Evolutionary conservation across 2,888 invertebrate genomes (phyloP).

Genomic region (Tuberolachnus salignus): DNA sequence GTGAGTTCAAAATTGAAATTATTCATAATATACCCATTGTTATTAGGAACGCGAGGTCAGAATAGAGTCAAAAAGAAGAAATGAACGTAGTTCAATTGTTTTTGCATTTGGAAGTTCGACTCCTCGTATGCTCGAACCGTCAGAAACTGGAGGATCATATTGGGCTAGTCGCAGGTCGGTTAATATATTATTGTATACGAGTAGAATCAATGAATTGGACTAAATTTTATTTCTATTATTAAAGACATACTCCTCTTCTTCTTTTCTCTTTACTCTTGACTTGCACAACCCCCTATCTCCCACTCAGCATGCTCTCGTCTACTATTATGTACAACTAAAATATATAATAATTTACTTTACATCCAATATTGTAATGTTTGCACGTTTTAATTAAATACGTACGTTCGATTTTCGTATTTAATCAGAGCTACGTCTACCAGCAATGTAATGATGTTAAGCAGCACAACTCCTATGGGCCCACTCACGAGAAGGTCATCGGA

Average conservation of each 20-base stretch:
- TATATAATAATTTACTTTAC: no score
- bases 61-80: constrained; percentile 78
- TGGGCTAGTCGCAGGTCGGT: constrained; percentile 87
- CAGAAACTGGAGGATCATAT: constrained; percentile 76
- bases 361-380: constrained; percentile 13
- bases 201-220: background rate
- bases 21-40: background rate
- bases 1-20: background rate
- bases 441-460: constrained; percentile 78
- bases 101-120: constrained; percentile 93
- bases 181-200: no score
- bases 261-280: background rate
- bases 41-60: constrained; percentile 76
- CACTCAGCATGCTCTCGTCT: no score
- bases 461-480: constrained; percentile 67
- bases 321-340: no score
- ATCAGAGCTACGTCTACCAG: constrained; percentile 84
- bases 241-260: no score
- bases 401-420: background rate
- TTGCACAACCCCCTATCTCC: no score
- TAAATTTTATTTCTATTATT: background rate
- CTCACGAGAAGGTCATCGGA: constrained; percentile 85
- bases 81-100: constrained; percentile 75
- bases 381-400: constrained; percentile 18
- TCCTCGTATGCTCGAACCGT: constrained; percentile 82